Conservation (phyloP, 1,140 invertebrate genomes). For the Drusus annulatus region DNA sequence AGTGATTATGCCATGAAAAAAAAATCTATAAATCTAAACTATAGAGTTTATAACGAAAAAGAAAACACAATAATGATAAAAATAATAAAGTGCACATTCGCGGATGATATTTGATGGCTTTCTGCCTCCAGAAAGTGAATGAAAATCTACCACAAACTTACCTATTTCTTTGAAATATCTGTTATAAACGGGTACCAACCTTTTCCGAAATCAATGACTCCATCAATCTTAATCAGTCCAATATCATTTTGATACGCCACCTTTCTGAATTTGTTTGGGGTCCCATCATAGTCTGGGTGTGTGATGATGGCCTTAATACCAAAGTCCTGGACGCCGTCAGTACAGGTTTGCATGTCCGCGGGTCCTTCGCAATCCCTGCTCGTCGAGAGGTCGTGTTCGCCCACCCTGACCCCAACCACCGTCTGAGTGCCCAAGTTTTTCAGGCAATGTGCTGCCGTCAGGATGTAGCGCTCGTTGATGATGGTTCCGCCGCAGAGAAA, state of each 20-base stretch:
- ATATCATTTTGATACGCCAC: constrained; percentile 72
- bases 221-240: constrained; percentile 73
- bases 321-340: constrained; percentile 74
- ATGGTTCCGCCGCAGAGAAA: constrained; percentile 74
- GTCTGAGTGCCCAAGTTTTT: constrained; percentile 64
- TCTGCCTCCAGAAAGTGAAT: no score
- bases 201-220: constrained; percentile 69
- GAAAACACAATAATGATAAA: no score
- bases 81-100: no score
- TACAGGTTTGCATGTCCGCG: constrained; percentile 68
- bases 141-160: neutral
- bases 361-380: constrained; percentile 75
- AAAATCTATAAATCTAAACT: no score
- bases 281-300: constrained; percentile 72
- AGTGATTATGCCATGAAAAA: no score
- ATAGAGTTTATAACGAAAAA: no score
- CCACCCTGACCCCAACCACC: constrained; percentile 72
- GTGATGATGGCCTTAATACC: constrained; percentile 69
- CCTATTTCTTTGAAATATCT: neutral
- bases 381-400: constrained; percentile 74
- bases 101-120: no score
- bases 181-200: constrained; percentile 55
- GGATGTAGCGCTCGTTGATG: constrained; percentile 77
- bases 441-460: constrained; percentile 82
- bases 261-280: constrained; percentile 57